Conservation (phyloP, 2,113 vertebrate genomes). For the Nicator chloris region DNA sequence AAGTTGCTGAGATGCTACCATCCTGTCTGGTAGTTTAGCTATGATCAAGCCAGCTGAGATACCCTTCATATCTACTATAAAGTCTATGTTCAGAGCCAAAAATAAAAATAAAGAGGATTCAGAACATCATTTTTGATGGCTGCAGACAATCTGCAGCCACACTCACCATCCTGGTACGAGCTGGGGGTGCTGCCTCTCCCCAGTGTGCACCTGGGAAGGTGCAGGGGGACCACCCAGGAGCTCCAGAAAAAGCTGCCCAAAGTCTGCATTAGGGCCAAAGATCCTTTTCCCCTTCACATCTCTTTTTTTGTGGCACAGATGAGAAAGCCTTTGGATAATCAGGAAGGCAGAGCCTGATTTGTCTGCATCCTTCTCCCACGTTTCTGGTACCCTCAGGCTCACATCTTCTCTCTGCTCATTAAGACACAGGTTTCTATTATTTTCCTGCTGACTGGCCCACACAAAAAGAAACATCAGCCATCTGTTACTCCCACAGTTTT, state of each 20-base stretch:
- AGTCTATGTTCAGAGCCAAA: not conserved
- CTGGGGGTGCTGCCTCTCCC: not conserved
- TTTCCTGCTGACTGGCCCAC: not conserved
- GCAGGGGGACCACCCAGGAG: not conserved
- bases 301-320: not conserved
- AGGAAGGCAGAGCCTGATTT: not conserved
- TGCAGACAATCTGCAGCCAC: not conserved
- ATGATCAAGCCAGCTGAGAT: not conserved
- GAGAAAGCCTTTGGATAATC: not conserved
- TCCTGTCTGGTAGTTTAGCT: not conserved
- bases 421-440: not conserved
- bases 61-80: not conserved
- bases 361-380: not conserved
- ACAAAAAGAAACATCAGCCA: slow-evolving; percentile 30
- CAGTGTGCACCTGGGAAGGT: too few species aligned
- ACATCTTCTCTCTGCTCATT: not conserved
- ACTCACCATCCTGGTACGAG: fast-evolving
- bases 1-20: not conserved
- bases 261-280: not conserved
- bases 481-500: slow-evolving; percentile 35
- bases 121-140: not conserved
- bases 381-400: slow-evolving; percentile 6
- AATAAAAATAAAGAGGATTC: not conserved
- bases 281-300: not conserved
- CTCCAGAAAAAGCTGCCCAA: not conserved